Evolutionary conservation across 2,797 vertebrate species (phyloP).

Genomic region (Vespertilio murinus): DNA sequence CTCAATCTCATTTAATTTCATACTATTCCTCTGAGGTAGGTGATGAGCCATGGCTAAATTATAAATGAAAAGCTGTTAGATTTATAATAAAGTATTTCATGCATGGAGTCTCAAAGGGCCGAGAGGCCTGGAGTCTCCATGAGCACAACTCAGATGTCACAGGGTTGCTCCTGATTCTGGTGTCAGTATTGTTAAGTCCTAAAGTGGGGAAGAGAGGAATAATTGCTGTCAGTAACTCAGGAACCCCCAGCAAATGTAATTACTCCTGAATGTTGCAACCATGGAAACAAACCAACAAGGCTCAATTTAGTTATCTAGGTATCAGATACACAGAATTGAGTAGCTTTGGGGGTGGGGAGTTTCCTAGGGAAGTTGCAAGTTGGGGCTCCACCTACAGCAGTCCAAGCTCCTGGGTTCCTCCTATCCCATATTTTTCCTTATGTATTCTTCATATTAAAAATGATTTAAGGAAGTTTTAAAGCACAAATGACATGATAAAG

Average conservation of each 20-base stretch:
- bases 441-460: neutral
- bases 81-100: conserved; percentile 14
- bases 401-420: no score
- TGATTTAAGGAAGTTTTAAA: neutral
- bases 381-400: accelerated
- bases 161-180: no score
- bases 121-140: neutral
- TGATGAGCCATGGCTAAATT: conserved; percentile 58
- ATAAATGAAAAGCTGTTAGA: conserved; percentile 52
- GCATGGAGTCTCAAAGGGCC: conserved; percentile 1
- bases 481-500: neutral
- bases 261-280: neutral
- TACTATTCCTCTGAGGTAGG: conserved; percentile 32
- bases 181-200: neutral
- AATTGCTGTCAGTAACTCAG: no score
- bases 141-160: neutral
- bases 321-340: neutral
- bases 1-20: conserved; percentile 29
- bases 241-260: neutral
- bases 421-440: neutral
- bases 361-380: no score
- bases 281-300: neutral
- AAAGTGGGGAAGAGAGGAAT: neutral
- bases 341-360: neutral
- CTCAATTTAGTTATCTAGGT: neutral